These are phyloP conservation scores for Sebastes iracundus DNA, from an alignment of 2,797 vertebrate genomes.

Conservation along the genomic window DNA sequence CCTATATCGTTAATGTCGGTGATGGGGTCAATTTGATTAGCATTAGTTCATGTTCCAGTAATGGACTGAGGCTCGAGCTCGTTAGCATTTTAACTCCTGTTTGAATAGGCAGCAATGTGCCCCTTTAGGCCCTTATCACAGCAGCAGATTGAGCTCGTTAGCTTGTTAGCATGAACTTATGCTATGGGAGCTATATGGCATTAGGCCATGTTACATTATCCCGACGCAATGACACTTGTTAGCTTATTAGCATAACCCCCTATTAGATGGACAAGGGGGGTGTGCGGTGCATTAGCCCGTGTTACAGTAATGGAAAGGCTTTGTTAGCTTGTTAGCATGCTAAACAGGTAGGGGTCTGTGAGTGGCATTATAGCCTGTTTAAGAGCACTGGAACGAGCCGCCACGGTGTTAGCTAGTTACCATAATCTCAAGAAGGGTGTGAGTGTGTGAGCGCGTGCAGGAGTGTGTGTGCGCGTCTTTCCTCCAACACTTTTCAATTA, in stretches of 20 bases:
- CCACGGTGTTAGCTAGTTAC: slow-evolving; percentile 51
- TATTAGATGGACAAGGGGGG: slow-evolving; percentile 59
- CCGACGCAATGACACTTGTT: slow-evolving; percentile 69
- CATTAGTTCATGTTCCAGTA: slow-evolving; percentile 48
- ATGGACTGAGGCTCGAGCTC: slow-evolving; percentile 39
- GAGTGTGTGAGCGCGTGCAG: slow-evolving; percentile 3
- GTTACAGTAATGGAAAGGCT: slow-evolving; percentile 62
- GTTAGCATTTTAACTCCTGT: slow-evolving; percentile 62
- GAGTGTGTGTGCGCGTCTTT: slow-evolving; percentile 10
- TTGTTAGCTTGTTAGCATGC: slow-evolving; percentile 75
- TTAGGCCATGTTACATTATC: slow-evolving; percentile 68
- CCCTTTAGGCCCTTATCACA: slow-evolving; percentile 57
- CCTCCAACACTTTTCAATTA: slow-evolving; percentile 77
- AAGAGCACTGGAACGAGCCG: slow-evolving; percentile 52
- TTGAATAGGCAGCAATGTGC: slow-evolving; percentile 47
- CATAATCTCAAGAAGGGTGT: slow-evolving; percentile 49
- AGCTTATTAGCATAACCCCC: slow-evolving; percentile 71
- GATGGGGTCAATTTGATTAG: slow-evolving; percentile 43
- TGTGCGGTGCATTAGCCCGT: slow-evolving; percentile 47
- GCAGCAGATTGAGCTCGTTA: slow-evolving; percentile 64
- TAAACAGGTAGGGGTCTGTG: slow-evolving; percentile 59
- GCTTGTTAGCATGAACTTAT: slow-evolving; percentile 72
- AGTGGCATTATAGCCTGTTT: slow-evolving; percentile 62
- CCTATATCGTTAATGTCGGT: not conserved
- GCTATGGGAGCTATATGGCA: slow-evolving; percentile 68